Evolutionary conservation across 2,888 invertebrate genomes (phyloP).

Genomic region (Nipponacmea schrenckii): DNA sequence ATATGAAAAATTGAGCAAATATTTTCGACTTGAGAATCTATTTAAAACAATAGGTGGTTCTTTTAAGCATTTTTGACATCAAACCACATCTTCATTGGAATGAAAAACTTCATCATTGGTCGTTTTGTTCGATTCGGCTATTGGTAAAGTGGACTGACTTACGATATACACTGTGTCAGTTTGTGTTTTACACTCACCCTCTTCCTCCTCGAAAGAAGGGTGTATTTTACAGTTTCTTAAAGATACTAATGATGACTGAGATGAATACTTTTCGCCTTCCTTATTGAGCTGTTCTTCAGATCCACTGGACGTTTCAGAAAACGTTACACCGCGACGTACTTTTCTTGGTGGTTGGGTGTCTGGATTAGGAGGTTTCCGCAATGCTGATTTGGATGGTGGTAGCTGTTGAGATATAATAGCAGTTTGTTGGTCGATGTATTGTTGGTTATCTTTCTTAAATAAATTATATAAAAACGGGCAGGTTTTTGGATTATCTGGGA

Average conservation of each 20-base stretch:
- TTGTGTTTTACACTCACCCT: not conserved
- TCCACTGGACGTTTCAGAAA: not conserved
- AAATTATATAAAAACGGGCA: constrained; percentile 14
- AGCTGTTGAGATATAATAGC: constrained; percentile 17
- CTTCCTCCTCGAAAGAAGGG: constrained; percentile 4
- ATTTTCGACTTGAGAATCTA: too few relatives aligned
- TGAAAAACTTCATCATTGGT: not conserved
- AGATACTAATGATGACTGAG: constrained; percentile 4
- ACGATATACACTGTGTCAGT: not conserved
- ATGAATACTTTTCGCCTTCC: not conserved
- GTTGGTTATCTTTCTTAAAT: constrained; percentile 7
- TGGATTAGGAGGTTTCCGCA: constrained; percentile 7
- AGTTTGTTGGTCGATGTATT: constrained; percentile 8
- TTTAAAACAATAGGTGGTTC: too few relatives aligned
- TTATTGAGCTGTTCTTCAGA: too few relatives aligned
- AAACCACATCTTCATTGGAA: not conserved
- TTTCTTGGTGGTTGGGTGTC: not conserved
- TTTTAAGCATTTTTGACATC: too few relatives aligned
- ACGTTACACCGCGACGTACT: constrained; percentile 10
- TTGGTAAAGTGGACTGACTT: not conserved
- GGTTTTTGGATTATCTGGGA: constrained; percentile 6
- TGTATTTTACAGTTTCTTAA: constrained; percentile 18
- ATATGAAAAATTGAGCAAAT: too few relatives aligned
- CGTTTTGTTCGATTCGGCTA: not conserved
- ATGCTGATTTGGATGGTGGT: constrained; percentile 15